A percentile compares a stretch with the other conserved stretches of the same genome.
Conservation (phyloP, 92 coral and sea anemone species). For the Heliopora coerulea region DNA sequence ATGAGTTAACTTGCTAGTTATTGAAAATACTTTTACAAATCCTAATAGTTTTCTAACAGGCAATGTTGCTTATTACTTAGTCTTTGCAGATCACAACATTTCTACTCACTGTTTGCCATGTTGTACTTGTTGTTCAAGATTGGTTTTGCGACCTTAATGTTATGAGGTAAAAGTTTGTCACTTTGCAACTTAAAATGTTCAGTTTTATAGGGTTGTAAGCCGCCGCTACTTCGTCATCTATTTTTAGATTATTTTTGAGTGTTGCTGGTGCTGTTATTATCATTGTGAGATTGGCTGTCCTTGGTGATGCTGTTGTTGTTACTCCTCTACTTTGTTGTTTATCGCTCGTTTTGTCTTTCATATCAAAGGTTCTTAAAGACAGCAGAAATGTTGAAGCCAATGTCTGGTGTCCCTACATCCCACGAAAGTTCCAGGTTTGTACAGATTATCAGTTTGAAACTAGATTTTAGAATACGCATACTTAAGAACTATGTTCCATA, state of each 20-base stretch:
- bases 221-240: no score
- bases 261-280: no score
- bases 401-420: constrained; percentile 72
- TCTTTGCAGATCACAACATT: constrained; percentile 93
- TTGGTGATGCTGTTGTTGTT: not conserved
- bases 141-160: constrained; percentile 92
- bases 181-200: no score
- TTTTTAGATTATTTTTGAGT: no score
- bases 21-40: no score
- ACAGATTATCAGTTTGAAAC: no score
- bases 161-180: constrained; percentile 59
- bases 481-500: no score
- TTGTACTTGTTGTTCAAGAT: constrained; percentile 86
- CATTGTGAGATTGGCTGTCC: no score
- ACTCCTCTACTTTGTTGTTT: not conserved
- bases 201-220: no score
- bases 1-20: no score
- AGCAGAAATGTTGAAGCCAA: constrained; percentile 98
- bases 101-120: constrained; percentile 90
- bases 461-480: no score
- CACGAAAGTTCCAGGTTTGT: constrained; percentile 62
- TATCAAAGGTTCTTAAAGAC: constrained; percentile 74
- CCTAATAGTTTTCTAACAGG: not conserved
- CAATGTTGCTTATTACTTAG: constrained; percentile 38
- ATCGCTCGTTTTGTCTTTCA: not conserved